Percentiles rank a stretch among this genome's conserved stretches.
Conservation (phyloP, 2,113 vertebrate species). For the Marmota flaviventris region DNA sequence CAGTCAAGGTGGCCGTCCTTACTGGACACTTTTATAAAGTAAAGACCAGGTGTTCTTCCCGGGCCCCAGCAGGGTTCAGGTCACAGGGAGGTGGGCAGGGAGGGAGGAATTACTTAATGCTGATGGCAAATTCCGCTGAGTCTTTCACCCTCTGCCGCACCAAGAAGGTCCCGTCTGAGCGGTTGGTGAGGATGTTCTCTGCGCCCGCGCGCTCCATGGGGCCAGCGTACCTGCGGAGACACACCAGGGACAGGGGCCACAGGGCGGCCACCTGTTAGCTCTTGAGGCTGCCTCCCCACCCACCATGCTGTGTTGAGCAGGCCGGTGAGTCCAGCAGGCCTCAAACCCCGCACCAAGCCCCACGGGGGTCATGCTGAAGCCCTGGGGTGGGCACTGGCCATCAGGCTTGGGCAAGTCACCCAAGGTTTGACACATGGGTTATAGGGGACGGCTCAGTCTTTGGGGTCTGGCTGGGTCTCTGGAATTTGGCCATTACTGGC, state of each 20-base stretch:
- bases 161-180: slow-evolving; percentile 95
- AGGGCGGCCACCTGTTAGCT: fast-evolving
- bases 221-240: slow-evolving; percentile 91
- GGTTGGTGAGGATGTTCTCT: slow-evolving; percentile 89
- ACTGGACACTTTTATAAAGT: background rate
- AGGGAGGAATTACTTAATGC: slow-evolving; percentile 92
- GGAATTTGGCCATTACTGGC: background rate
- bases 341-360: background rate
- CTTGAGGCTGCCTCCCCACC: fast-evolving
- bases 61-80: too few relatives aligned
- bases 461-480: background rate
- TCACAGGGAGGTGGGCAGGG: background rate
- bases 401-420: background rate
- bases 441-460: background rate
- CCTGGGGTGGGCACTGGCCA: too few relatives aligned
- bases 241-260: background rate
- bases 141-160: slow-evolving; percentile 94
- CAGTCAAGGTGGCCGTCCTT: background rate
- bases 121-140: slow-evolving; percentile 94
- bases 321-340: background rate
- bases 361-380: background rate
- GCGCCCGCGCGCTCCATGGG: slow-evolving; percentile 93
- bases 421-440: background rate
- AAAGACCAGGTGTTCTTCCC: background rate
- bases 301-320: background rate